Evolutionary conservation across 2,113 vertebrate species (phyloP).

Genomic region (Progne subis): DNA sequence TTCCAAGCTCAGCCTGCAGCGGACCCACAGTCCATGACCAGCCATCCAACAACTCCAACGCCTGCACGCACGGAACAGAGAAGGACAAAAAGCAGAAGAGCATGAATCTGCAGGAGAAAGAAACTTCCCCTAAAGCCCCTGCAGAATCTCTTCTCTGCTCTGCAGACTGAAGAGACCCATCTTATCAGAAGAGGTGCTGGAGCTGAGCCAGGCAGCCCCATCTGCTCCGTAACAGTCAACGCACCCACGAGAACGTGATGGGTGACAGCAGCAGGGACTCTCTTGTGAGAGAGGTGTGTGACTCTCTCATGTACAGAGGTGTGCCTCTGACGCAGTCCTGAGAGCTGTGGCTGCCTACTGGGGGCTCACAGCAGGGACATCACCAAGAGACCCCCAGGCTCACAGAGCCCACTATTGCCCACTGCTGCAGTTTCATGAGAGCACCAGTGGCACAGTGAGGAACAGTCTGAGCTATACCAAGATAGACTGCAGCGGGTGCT

Average conservation of each 20-base stretch:
- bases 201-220: not conserved
- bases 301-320: not conserved
- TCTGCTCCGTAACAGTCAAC: not conserved
- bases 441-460: not conserved
- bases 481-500: not conserved
- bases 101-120: not conserved
- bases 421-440: not conserved
- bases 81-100: not conserved
- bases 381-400: not conserved
- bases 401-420: not conserved
- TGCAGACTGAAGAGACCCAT: not conserved
- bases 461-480: not conserved
- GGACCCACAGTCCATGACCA: not conserved
- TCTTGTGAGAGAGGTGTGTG: not conserved
- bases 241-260: rapidly evolving
- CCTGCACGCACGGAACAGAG: not conserved
- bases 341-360: not conserved
- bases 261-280: not conserved
- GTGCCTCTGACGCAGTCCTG: not conserved
- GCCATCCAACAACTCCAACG: not conserved
- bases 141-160: not conserved
- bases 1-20: not conserved
- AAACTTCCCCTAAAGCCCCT: not conserved
- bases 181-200: not conserved
- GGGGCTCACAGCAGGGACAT: not conserved